Evolutionary conservation across 2,888 invertebrate genomes (phyloP).

Genomic region (Eilema griseolum): DNA sequence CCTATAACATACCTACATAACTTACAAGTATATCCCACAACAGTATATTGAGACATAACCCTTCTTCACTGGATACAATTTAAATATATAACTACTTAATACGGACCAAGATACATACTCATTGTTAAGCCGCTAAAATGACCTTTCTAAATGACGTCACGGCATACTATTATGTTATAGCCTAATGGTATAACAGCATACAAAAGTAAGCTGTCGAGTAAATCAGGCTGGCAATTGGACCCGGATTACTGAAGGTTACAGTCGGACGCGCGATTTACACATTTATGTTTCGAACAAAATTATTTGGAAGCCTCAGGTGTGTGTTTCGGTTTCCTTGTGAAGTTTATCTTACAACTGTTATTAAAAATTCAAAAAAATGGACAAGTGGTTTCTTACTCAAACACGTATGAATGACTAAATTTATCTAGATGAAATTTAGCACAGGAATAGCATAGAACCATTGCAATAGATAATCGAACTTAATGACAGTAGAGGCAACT

Average conservation of each 20-base stretch:
- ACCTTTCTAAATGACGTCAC: conserved; percentile 43
- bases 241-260: conserved; percentile 42
- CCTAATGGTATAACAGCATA: conserved; percentile 47
- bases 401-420: too few species aligned
- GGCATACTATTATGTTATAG: conserved; percentile 31
- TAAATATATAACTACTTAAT: not conserved
- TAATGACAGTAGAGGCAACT: too few species aligned
- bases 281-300: conserved; percentile 38
- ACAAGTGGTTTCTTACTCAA: too few species aligned
- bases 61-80: not conserved
- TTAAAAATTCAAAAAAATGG: too few species aligned
- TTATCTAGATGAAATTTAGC: too few species aligned
- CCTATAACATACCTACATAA: too few species aligned
- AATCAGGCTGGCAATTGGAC: conserved; percentile 47
- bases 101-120: conserved; percentile 23
- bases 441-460: too few species aligned
- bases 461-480: too few species aligned
- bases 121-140: conserved; percentile 34
- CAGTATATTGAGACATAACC: not conserved
- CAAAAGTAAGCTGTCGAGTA: conserved; percentile 47
- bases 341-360: too few species aligned
- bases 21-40: too few species aligned
- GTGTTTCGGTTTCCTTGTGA: conserved; percentile 2
- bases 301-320: conserved; percentile 7
- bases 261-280: conserved; percentile 23